phyloP scores from a whole-genome alignment of 2,113 vertebrate species.

The Gymnocephalus cernua region DNA sequence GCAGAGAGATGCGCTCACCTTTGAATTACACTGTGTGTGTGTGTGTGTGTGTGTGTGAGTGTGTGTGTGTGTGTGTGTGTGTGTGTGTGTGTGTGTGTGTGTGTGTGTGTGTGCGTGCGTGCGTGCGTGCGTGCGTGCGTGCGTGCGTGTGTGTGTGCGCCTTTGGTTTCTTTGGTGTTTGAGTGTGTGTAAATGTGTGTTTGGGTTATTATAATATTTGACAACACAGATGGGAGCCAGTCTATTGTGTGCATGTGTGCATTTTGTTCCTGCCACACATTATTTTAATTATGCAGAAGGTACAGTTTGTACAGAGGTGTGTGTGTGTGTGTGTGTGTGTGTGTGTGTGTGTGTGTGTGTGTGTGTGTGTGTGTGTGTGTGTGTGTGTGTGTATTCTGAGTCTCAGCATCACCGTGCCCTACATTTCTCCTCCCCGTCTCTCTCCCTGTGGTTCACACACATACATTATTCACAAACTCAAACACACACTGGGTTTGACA shows the following conservation, averaged over 20 bases:
- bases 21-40: background rate
- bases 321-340: slow-evolving; percentile 28
- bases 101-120: background rate
- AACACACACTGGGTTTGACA: slow-evolving; percentile 50
- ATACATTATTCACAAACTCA: slow-evolving; percentile 74
- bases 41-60: too few species aligned
- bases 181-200: slow-evolving; percentile 12
- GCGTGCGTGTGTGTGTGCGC: background rate
- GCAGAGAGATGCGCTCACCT: slow-evolving; percentile 21
- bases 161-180: slow-evolving; percentile 4
- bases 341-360: slow-evolving; percentile 28
- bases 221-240: slow-evolving; percentile 36
- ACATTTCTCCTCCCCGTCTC: slow-evolving; percentile 69
- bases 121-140: background rate
- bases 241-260: slow-evolving; percentile 32
- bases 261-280: slow-evolving; percentile 47
- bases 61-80: background rate
- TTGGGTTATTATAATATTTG: slow-evolving; percentile 43
- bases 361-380: slow-evolving; percentile 18
- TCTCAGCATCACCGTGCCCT: slow-evolving; percentile 65
- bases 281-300: slow-evolving; percentile 58
- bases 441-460: slow-evolving; percentile 62
- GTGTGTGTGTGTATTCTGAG: slow-evolving; percentile 41
- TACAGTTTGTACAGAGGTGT: slow-evolving; percentile 50
- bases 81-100: background rate